Conservation (phyloP, 2,113 vertebrate species). For the Chionis minor region DNA sequence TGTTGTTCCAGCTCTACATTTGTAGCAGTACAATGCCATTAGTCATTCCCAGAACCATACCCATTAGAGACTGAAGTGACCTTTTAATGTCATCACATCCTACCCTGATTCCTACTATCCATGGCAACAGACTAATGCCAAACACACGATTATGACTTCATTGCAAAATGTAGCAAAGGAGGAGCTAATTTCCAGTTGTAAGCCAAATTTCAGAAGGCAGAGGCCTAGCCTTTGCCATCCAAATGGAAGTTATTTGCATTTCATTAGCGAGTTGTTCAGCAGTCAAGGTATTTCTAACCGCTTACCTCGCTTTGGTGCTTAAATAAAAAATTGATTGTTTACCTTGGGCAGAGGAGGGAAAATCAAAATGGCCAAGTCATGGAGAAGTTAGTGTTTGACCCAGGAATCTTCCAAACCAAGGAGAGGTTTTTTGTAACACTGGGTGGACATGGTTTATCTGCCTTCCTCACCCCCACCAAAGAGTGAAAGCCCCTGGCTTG, state of each 20-base stretch:
- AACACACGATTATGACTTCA: neutral
- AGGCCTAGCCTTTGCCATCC: neutral
- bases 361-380: neutral
- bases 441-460: neutral
- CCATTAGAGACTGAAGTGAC: slow-evolving; percentile 51
- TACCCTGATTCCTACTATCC: slow-evolving; percentile 11
- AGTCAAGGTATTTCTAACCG: neutral
- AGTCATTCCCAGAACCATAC: slow-evolving; percentile 8
- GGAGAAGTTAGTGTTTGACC: neutral
- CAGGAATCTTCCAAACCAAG: neutral
- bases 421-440: neutral
- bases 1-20: neutral
- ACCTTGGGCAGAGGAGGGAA: neutral
- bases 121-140: slow-evolving; percentile 42
- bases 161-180: neutral
- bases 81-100: slow-evolving; percentile 37
- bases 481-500: neutral
- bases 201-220: neutral
- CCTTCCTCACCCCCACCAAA: neutral
- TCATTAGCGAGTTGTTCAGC: neutral
- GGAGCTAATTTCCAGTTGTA: neutral
- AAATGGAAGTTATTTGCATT: neutral
- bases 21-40: slow-evolving; percentile 31
- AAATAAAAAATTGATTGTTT: neutral
- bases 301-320: rapidly evolving